Percentiles rank a stretch among this genome's conserved stretches.
Conservation (phyloP, 2,113 vertebrate species). For the Hirundichthys speculiger region DNA sequence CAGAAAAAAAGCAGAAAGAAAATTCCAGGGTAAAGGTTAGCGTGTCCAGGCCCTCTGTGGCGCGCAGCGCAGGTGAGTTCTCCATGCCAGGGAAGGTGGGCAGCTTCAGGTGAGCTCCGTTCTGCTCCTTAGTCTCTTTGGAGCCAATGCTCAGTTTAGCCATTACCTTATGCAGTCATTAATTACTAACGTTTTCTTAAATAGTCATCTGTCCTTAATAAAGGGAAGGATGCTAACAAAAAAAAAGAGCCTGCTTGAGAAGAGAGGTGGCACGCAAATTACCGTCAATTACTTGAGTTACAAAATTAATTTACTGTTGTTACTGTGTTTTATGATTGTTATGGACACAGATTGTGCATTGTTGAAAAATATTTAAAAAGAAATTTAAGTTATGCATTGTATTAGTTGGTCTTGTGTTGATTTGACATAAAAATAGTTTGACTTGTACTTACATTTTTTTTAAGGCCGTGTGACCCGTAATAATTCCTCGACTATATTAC, state of each 20-base stretch:
- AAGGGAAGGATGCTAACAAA: slow-evolving; percentile 45
- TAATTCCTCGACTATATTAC: no score
- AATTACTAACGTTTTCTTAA: slow-evolving; percentile 69
- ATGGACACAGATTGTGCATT: slow-evolving; percentile 1
- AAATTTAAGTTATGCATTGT: no score
- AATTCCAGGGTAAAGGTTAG: slow-evolving; percentile 68
- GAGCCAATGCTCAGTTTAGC: slow-evolving; percentile 61
- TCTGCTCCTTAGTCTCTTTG: slow-evolving; percentile 56
- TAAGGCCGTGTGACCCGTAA: no score
- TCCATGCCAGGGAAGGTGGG: slow-evolving; percentile 48
- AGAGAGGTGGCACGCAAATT: slow-evolving; percentile 37
- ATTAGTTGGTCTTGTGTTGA: no score
- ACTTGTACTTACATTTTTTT: no score
- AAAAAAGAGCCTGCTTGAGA: slow-evolving; percentile 25
- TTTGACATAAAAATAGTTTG: neutral
- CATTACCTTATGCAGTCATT: slow-evolving; percentile 66
- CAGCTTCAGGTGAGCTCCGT: slow-evolving; percentile 61
- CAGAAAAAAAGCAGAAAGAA: slow-evolving; percentile 58
- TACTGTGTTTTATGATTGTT: slow-evolving; percentile 26
- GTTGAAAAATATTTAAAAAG: neutral
- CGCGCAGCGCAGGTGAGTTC: slow-evolving; percentile 42
- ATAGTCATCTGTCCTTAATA: slow-evolving; percentile 60
- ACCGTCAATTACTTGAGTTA: slow-evolving; percentile 36
- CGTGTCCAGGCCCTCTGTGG: slow-evolving; percentile 60
- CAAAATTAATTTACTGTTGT: slow-evolving; percentile 13